phyloP scores from a whole-genome alignment of 2,797 vertebrate genomes.

The Brachyrhaphis roseni region DNA sequence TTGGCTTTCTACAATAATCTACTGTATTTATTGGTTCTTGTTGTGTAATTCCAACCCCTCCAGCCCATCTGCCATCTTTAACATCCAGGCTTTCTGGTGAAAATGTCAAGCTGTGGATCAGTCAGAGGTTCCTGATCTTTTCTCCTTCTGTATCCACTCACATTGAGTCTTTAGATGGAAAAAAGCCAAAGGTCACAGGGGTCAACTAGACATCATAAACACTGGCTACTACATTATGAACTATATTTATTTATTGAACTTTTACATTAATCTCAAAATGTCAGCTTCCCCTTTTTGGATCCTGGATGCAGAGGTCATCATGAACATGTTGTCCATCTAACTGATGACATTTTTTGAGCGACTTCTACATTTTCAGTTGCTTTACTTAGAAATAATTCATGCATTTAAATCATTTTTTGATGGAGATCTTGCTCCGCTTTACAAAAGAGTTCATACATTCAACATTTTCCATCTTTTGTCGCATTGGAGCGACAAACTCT shows the following conservation, averaged over 20 bases:
- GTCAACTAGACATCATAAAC: not conserved
- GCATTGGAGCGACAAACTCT: not conserved
- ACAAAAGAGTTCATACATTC: not conserved
- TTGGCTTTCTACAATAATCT: not conserved
- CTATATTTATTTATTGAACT: not conserved
- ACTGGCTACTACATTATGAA: not conserved
- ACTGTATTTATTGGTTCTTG: not conserved
- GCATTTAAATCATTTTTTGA: not conserved
- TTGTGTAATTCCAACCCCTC: not conserved
- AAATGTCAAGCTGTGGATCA: not conserved
- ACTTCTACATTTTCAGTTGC: not conserved
- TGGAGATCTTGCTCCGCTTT: not conserved
- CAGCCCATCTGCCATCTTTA: not conserved
- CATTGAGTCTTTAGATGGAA: too few species aligned
- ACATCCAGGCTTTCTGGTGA: not conserved
- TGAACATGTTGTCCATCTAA: not conserved
- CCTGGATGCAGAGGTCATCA: not conserved
- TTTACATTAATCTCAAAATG: not conserved
- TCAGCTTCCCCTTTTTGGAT: not conserved
- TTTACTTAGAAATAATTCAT: not conserved
- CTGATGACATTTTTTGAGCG: not conserved
- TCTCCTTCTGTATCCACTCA: slow-evolving; percentile 1
- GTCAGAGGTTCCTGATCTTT: not conserved
- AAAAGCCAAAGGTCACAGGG: not conserved
- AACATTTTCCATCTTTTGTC: not conserved